Base-by-base conservation (phyloP, 2,797 vertebrate species). In the Erethizon dorsatum region DNA sequence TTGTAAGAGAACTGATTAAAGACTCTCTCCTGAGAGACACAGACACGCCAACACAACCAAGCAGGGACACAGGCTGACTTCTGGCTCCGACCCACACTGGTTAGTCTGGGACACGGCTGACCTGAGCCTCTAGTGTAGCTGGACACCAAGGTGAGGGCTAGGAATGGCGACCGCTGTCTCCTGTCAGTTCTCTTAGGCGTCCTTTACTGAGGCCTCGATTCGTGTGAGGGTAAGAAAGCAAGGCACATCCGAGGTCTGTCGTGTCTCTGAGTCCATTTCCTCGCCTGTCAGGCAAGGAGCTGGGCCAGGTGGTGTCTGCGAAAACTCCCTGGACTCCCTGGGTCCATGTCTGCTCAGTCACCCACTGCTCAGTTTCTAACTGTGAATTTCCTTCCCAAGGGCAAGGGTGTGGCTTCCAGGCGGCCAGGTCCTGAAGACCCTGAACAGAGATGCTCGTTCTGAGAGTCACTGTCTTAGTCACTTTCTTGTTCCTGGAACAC, bases 201-300 rank as follows among this genome's bases (percentile, higher is more conserved):
- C 50, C 61, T 83, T 85, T 45, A 1, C 4, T 28, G 47, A 3
- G 24, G 71, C 6, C 31, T 82, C n/a, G 47, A 20, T 45, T 59
- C 11, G 18, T 2, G 14, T 12, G 3, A 31, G 6, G 15, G 37
- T 12, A 37, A 89, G 22, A 57, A 18, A 52, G 63, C 14, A 57
- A 18, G 15, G 6, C 26, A 1, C 4, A 22, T 11, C 13, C 2
- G 13, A 22, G 18, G 0, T 12, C 31, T 57, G 12, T 50, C 4
- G 10, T 22, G 50, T 77, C n/a, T 41, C 54, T 69, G 45, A 71
- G 9, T 69, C 86, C 91, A 14, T 85, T 71, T 84, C 37, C 41
- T 90, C 63, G 41, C 37, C 31, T 37, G 17, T 22, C 28, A 54
- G 87, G 50, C 52, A n/a, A 67, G 22, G 22, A 3, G 13, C 45